Evolutionary conservation across 1,140 invertebrate species (phyloP).

Genomic region (Andrena cerasifolii): DNA sequence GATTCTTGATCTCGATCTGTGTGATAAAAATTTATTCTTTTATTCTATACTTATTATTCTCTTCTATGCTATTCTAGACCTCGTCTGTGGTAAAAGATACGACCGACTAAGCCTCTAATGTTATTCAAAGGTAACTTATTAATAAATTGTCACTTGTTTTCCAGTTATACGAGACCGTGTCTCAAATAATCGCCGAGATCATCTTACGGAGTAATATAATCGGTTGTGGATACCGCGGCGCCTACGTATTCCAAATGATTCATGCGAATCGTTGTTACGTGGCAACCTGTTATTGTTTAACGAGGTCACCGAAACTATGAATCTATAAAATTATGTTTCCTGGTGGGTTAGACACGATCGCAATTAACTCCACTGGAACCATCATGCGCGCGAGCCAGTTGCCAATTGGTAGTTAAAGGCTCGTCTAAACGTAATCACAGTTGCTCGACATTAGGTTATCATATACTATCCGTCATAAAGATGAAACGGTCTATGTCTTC

Average conservation of each 20-base stretch:
- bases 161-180: background rate
- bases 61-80: too few species aligned
- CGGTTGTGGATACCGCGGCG: background rate
- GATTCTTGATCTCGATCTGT: too few species aligned
- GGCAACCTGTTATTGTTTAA: slow-evolving; percentile 14
- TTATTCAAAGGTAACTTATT: too few species aligned
- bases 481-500: background rate
- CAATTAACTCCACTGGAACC: background rate
- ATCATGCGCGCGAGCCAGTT: background rate
- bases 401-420: background rate
- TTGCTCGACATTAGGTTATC: background rate
- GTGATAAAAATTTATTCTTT: too few species aligned
- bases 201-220: slow-evolving; percentile 19
- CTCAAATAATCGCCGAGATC: background rate
- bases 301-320: background rate
- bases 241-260: slow-evolving; percentile 12
- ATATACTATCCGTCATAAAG: slow-evolving; percentile 1
- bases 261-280: slow-evolving; percentile 3
- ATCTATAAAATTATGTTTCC: background rate
- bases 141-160: background rate
- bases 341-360: background rate
- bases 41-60: too few species aligned
- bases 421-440: background rate
- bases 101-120: too few species aligned
- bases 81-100: too few species aligned